Evolutionary conservation across 2,113 vertebrate species (phyloP), one percentile per base, ranked within the genome.

Genomic region (Caranx ignobilis): DNA sequence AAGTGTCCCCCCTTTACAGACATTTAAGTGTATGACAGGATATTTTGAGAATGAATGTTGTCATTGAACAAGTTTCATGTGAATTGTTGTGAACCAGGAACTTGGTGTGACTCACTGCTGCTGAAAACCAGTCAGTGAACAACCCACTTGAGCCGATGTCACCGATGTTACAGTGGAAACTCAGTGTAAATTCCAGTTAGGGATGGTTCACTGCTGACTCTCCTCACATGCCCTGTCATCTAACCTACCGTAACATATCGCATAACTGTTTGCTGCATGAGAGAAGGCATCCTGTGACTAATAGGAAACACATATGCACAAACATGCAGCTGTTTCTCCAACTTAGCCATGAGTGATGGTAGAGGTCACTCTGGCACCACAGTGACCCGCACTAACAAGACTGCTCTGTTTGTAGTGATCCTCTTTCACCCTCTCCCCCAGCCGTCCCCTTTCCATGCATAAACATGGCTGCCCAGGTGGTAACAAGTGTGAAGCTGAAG

Each of bases 211-310:
- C 47, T 50, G 39, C 32, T 56, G 54, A 41, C 32, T 50, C 52
- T 71, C 35, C 66, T 81, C 72, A 81, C 74, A 39, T 37, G 71
- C 11, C 41, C 31, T 41, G 45, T 81, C 69, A 59, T 37, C 21
- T 71, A 73, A 85, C 64, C 19, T 34, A 31, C 32, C 16, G 19
- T 64, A 26, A 47, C 2, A 0, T 0, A 19, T 71, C 65, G 6
- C 74, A 56, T 84, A 71, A 45, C 60, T 77, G 39, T 34, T 43
- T 56, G 32, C 61, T 31, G 12, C 54, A 1, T 59, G 54, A 35
- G 7, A 66, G n/a, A 45, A 2, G 11, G 2, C 75, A 69, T 87
- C 77, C 37, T 66, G 35, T 74, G 81, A 81, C 65, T 80, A 59
- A 65, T 32, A 54, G 10, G 6, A 62, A 47, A 61, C 59, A 55